A percentile compares a stretch with the other conserved stretches of the same genome.
phyloP scores from a whole-genome alignment of 2,797 vertebrate genomes.

The Sebastes oblongus region DNA sequence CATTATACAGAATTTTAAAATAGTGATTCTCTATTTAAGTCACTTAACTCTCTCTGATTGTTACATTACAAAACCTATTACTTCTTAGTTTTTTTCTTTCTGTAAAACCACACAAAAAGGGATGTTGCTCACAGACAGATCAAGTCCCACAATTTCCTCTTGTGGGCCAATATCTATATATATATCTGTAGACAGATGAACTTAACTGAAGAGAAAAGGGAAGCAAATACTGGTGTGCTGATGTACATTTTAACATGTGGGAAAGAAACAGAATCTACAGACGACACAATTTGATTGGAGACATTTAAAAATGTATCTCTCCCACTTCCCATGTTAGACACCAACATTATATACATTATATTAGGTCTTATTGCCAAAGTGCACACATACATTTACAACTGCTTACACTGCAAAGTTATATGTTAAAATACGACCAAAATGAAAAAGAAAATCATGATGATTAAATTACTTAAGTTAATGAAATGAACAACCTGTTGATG shows the following conservation, averaged over 20 bases:
- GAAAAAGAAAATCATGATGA: too few relatives aligned
- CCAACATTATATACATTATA: too few relatives aligned
- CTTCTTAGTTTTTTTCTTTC: neutral
- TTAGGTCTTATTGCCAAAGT: too few relatives aligned
- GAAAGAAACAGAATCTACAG: neutral
- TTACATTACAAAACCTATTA: neutral
- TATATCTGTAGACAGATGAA: neutral
- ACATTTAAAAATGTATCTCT: neutral
- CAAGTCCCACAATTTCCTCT: neutral
- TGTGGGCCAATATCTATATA: neutral
- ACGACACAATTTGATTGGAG: neutral
- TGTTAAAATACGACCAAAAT: too few relatives aligned
- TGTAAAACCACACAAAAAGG: too few relatives aligned
- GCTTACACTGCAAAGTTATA: too few relatives aligned
- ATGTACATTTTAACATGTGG: neutral
- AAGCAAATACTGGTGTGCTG: neutral
- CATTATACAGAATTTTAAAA: neutral
- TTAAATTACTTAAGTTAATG: too few relatives aligned
- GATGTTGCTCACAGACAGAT: neutral
- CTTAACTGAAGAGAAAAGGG: neutral
- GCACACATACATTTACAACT: too few relatives aligned
- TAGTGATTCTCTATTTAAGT: neutral
- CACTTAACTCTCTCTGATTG: neutral
- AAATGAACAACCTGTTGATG: too few relatives aligned
- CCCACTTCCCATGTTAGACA: too few relatives aligned